Evolutionary conservation across 2,888 invertebrate genomes (phyloP), one percentile per base, ranked within the genome.

Genomic region (Erebia epiphron): DNA sequence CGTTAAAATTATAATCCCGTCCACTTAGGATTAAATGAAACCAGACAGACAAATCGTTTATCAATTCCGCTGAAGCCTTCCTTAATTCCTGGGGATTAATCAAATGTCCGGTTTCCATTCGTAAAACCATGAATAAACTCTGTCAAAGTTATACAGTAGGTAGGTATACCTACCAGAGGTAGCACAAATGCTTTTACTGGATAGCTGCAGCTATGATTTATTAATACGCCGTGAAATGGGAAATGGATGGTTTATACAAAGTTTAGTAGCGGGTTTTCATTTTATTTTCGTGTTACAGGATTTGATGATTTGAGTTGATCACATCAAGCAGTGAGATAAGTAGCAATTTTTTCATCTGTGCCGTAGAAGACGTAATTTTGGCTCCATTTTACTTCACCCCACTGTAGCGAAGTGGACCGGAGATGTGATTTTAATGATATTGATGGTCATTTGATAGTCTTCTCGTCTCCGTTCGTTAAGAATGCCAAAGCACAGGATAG

Each of bases 31-130:
- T 57, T 21, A 66, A 66, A 54, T 35, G 66, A 56, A 66, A 56
- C 57, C 66, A 21, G 56, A 57, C 66, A 56, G 56, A 66, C 54
- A 66, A 66, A 66, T 66, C 66, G 66, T 66, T 54, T 46, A 66
- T 66, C 66, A 66, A 66, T 66, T 54, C 16, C 65, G 56, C 56
- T 56, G 14, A 66, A 56, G 56, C 66, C 43, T 66, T 66, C 66
- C 54, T 56, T 66, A 57, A 66, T 66, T 66, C 54, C 66, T 54
- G 43, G 50, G 50, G 67, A 73, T 73, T 73, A 73, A 73, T 68
- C 68, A 73, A 70, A 62, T 63, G 71, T 68, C 62, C 70, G 46
- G 43, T n/a, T 52, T 68, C 61, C 68, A 78, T 78, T 76, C 54
- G 64, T 41, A 35, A 16, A 35, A 43, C 56, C 66, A 66, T 66